phyloP scores from a whole-genome alignment of 23 tunicate genomes.

The Halocynthia roretzi region DNA sequence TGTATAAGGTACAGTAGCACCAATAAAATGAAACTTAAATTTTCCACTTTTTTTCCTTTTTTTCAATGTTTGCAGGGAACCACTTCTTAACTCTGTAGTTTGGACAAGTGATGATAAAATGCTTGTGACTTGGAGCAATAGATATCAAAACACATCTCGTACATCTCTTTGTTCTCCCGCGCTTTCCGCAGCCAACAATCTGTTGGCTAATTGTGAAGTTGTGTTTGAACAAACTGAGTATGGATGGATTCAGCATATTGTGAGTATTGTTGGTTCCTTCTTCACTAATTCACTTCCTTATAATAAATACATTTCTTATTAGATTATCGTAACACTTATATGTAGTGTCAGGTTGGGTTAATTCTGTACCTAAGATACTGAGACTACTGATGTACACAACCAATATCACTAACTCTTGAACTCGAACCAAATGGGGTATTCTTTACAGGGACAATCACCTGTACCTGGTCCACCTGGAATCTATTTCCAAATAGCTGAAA shows the following conservation, averaged over 20 bases:
- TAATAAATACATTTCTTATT: no score
- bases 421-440: not conserved
- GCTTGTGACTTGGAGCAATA: conserved; percentile 20
- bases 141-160: conserved; percentile 14
- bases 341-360: not conserved
- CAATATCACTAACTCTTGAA: not conserved
- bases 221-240: not conserved
- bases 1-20: no score
- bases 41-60: not conserved
- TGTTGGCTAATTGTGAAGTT: not conserved
- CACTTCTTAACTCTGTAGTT: conserved; percentile 12
- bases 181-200: not conserved
- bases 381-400: not conserved
- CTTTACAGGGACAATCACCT: not conserved
- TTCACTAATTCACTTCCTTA: no score
- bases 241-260: conserved; percentile 7
- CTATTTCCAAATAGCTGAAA: conserved; percentile 11
- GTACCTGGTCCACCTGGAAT: not conserved
- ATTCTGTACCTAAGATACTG: not conserved
- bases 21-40: no score
- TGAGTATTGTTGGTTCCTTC: not conserved
- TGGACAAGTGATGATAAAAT: conserved; percentile 1
- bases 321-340: no score
- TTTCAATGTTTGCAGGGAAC: conserved; percentile 9
- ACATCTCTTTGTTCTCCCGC: not conserved